These are phyloP conservation scores for Rhabdornis inornatus DNA, from an alignment of 2,113 vertebrate species.

Conservation along the genomic window DNA sequence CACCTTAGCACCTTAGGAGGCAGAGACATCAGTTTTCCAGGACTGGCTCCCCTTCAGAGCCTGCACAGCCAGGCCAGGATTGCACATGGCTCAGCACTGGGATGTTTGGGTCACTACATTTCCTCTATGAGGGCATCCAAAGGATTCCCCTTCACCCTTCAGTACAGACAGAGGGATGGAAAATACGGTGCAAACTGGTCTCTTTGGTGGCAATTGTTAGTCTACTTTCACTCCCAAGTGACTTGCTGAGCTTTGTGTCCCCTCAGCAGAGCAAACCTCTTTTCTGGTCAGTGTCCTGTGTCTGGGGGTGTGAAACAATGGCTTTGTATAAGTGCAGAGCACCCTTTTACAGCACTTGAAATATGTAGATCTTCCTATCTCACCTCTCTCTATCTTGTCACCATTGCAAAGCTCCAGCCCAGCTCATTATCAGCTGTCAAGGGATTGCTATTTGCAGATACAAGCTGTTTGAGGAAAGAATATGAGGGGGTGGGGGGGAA, in stretches of 20 bases:
- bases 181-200: background rate
- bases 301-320: rapidly evolving
- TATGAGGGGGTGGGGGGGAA: rapidly evolving
- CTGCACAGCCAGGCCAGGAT: background rate
- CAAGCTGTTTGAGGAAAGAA: background rate
- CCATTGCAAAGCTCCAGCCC: background rate
- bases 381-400: background rate
- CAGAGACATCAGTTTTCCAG: background rate
- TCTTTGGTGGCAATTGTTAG: background rate
- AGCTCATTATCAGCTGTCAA: background rate
- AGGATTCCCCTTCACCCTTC: background rate
- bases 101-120: background rate
- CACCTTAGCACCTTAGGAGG: background rate
- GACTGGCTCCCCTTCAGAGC: background rate
- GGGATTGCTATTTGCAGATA: background rate
- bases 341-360: background rate
- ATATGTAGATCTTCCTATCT: background rate
- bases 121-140: rapidly evolving
- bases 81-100: background rate
- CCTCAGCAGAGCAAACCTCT: background rate
- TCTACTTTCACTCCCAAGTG: background rate
- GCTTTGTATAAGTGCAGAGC: background rate
- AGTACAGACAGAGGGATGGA: background rate
- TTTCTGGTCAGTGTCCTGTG: background rate
- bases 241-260: background rate